These are phyloP conservation scores for Teleopsis dalmanni DNA, from an alignment of 1,140 invertebrate species.

Conservation along the genomic window DNA sequence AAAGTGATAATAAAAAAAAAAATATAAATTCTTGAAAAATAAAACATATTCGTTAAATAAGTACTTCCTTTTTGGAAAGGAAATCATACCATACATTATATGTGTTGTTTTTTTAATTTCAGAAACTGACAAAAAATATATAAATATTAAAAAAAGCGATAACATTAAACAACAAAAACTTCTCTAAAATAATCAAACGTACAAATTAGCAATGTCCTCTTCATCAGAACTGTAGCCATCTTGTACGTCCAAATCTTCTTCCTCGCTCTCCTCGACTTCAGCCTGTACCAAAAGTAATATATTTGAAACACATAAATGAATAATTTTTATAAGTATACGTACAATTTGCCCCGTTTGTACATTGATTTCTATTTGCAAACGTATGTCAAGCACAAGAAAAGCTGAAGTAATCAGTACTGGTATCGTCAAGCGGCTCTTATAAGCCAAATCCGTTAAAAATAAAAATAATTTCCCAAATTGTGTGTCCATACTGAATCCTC, in stretches of 20 bases:
- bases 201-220: constrained; percentile 11
- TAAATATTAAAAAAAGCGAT: too few species aligned
- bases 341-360: constrained; percentile 44
- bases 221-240: constrained; percentile 6
- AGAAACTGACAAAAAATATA: too few species aligned
- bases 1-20: too few species aligned
- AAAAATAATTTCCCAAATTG: constrained; percentile 43
- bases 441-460: constrained; percentile 48
- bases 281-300: constrained; percentile 1
- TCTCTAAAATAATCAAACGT: too few species aligned
- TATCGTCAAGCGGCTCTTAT: constrained; percentile 46
- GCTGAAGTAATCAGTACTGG: constrained; percentile 46
- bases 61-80: too few species aligned
- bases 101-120: too few species aligned
- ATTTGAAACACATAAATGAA: neutral
- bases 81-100: too few species aligned
- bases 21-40: too few species aligned
- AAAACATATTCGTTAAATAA: too few species aligned
- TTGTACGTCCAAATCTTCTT: constrained; percentile 16
- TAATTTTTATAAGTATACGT: constrained; percentile 1
- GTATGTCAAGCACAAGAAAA: constrained; percentile 47
- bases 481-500: constrained; percentile 27
- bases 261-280: constrained; percentile 27
- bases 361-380: constrained; percentile 49
- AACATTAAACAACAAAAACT: too few species aligned